A percentile compares a stretch with the other conserved stretches of the same genome.
Evolutionary conservation across 2,888 invertebrate species (phyloP).

Genomic region (Xiphydria camelus): DNA sequence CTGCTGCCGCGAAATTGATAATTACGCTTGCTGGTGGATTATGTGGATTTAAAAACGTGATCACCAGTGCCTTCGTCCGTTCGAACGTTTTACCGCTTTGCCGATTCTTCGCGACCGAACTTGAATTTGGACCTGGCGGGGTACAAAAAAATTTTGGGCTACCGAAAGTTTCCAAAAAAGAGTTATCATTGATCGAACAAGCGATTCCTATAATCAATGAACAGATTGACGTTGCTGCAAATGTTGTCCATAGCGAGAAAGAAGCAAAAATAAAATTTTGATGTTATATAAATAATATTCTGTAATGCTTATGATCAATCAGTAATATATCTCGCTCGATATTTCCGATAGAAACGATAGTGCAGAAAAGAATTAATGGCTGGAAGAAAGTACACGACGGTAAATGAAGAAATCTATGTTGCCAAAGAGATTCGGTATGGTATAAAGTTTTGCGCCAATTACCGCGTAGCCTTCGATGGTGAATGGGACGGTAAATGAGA

Average conservation of each 20-base stretch:
- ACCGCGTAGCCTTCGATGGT: no score
- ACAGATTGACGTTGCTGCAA: slow-evolving; percentile 29
- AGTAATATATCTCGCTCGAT: no score
- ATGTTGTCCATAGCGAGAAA: slow-evolving; percentile 14
- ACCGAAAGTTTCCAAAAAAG: slow-evolving; percentile 40
- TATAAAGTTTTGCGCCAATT: no score
- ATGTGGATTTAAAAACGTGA: slow-evolving; percentile 30
- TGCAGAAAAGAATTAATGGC: no score
- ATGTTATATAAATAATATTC: no score
- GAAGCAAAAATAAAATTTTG: background rate
- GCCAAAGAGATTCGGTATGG: no score
- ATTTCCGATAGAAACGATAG: no score
- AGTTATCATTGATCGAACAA: slow-evolving; percentile 37
- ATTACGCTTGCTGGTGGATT: slow-evolving; percentile 37
- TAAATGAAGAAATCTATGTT: no score
- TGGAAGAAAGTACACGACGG: no score
- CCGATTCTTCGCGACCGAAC: slow-evolving; percentile 40
- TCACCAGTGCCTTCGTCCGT: slow-evolving; percentile 41
- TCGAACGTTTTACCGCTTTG: slow-evolving; percentile 43
- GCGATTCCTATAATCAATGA: slow-evolving; percentile 41
- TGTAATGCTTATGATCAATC: no score
- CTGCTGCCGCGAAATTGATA: slow-evolving; percentile 43
- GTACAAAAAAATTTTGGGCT: slow-evolving; percentile 38
- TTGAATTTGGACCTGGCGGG: slow-evolving; percentile 42
- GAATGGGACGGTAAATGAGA: no score